These are phyloP conservation scores for Phorcus lineatus DNA, from an alignment of 2,888 invertebrate species.

Conservation along the genomic window DNA sequence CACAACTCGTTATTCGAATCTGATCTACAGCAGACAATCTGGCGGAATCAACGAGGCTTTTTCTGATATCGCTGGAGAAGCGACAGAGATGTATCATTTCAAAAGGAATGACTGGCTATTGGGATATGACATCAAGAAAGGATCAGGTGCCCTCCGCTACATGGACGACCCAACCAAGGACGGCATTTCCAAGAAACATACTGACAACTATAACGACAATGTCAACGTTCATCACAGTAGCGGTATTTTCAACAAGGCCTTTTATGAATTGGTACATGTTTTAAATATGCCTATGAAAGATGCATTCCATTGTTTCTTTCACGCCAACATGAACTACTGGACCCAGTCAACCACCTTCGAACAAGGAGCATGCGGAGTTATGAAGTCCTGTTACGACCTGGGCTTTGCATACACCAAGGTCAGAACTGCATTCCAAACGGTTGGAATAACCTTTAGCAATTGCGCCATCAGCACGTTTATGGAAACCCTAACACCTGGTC, in stretches of 20 bases:
- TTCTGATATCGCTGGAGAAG: slow-evolving; percentile 56
- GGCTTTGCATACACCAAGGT: slow-evolving; percentile 37
- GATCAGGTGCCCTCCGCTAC: slow-evolving; percentile 38
- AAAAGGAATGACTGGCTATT: slow-evolving; percentile 37
- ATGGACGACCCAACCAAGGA: slow-evolving; percentile 51
- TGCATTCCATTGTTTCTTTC: slow-evolving; percentile 49
- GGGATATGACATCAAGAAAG: slow-evolving; percentile 38
- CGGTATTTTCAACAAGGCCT: slow-evolving; percentile 53
- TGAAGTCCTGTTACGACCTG: slow-evolving; percentile 49
- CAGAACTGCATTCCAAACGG: slow-evolving; percentile 37
- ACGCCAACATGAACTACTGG: slow-evolving; percentile 55
- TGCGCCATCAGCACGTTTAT: slow-evolving; percentile 35
- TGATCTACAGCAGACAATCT: slow-evolving; percentile 49
- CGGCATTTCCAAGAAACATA: slow-evolving; percentile 47
- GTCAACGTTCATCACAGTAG: slow-evolving; percentile 54
- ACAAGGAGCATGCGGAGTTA: slow-evolving; percentile 49
- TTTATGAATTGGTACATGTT: slow-evolving; percentile 39
- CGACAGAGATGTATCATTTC: slow-evolving; percentile 38
- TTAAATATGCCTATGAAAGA: slow-evolving; percentile 30
- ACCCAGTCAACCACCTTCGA: slow-evolving; percentile 35
- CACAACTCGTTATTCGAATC: slow-evolving; percentile 47
- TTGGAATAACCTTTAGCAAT: slow-evolving; percentile 41
- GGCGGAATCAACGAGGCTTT: slow-evolving; percentile 61
- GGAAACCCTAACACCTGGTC: slow-evolving; percentile 1
- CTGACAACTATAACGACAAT: slow-evolving; percentile 35